Evolutionary conservation across 1,140 invertebrate genomes (phyloP).

Genomic region (Rhizoglyphus robini): DNA sequence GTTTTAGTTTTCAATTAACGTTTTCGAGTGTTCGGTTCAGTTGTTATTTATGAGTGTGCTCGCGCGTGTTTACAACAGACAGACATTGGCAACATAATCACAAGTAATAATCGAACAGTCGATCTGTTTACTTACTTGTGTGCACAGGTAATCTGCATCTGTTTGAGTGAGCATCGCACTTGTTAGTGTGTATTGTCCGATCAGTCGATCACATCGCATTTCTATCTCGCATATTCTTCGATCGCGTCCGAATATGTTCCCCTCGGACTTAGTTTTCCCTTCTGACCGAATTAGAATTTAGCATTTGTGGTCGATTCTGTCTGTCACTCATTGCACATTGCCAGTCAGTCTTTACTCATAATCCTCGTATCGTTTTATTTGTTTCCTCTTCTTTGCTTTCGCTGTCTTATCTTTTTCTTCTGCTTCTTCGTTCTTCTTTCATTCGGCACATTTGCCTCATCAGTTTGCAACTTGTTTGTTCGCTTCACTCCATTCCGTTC

Average conservation of each 20-base stretch:
- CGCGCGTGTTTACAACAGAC: background rate
- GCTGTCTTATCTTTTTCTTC: background rate
- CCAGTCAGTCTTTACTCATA: background rate
- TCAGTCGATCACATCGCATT: too few species aligned
- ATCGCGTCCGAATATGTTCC: too few species aligned
- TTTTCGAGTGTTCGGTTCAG: background rate
- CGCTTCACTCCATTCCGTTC: background rate
- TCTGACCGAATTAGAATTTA: too few species aligned
- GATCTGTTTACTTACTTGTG: background rate
- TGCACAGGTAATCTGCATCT: too few species aligned
- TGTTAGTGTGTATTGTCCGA: too few species aligned
- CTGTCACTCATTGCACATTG: background rate
- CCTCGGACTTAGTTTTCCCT: too few species aligned
- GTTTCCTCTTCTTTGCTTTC: background rate
- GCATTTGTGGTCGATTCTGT: too few species aligned
- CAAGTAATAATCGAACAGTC: background rate
- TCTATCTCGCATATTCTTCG: too few species aligned
- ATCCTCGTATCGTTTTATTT: background rate
- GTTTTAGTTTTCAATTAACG: background rate
- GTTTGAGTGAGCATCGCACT: too few species aligned
- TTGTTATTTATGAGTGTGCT: background rate
- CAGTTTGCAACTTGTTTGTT: background rate
- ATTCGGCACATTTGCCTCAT: background rate
- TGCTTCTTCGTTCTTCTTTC: background rate
- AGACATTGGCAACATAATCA: background rate